Evolutionary conservation across 1,140 invertebrate genomes (phyloP).

Genomic region (Lordiphosa clarofinis): DNA sequence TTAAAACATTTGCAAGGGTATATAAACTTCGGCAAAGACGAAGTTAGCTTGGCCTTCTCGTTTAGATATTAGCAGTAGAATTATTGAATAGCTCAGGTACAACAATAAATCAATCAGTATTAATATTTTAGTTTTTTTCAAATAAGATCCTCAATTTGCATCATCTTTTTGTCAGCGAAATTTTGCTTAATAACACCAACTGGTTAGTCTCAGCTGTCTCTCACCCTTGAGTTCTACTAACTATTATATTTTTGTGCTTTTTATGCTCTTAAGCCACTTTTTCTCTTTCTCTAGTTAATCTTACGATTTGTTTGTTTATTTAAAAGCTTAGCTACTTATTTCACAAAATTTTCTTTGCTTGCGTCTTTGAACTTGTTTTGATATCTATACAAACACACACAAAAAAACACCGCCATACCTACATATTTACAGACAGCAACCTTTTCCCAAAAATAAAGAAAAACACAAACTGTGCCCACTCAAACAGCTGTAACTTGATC

Average conservation of each 20-base stretch:
- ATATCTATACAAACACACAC: conserved; percentile 19
- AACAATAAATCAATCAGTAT: too few relatives aligned
- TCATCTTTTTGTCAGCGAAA: conserved; percentile 9
- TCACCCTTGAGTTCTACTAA: conserved; percentile 29
- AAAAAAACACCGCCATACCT: conserved; percentile 20
- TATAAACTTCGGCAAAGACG: too few relatives aligned
- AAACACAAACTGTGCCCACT: conserved; percentile 28
- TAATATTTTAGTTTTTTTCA: too few relatives aligned
- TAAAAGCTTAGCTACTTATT: background rate
- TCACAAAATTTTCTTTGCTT: conserved; percentile 60
- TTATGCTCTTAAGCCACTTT: conserved; percentile 37
- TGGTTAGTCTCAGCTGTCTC: conserved; percentile 28
- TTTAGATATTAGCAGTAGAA: background rate
- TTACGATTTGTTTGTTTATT: conserved; percentile 23
- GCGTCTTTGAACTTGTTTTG: conserved; percentile 54
- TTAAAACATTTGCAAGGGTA: too few relatives aligned
- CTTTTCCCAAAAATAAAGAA: conserved; percentile 23
- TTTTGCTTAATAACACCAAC: conserved; percentile 9
- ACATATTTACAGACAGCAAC: conserved; percentile 46
- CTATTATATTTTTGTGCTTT: conserved; percentile 30
- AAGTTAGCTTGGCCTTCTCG: too few relatives aligned
- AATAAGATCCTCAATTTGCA: conserved; percentile 3
- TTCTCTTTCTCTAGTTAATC: conserved; percentile 46
- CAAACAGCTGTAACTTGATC: conserved; percentile 41
- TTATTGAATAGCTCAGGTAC: too few relatives aligned